Evolutionary conservation across 2,797 vertebrate genomes (phyloP).

Genomic region (Pseudomugil gertrudae): DNA sequence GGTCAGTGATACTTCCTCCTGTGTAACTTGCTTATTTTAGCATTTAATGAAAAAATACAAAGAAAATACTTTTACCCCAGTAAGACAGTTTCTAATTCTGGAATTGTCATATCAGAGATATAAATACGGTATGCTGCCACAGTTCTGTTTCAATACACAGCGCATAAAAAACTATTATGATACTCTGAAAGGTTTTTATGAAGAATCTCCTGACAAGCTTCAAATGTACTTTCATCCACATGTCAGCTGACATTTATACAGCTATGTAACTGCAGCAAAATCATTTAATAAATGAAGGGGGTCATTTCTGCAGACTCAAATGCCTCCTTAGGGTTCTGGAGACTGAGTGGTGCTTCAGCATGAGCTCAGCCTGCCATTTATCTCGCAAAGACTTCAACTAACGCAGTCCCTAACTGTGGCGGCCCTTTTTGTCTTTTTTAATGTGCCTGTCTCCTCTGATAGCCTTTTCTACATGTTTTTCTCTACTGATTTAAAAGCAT

Average conservation of each 20-base stretch:
- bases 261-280: slow-evolving; percentile 67
- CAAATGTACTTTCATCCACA: slow-evolving; percentile 70
- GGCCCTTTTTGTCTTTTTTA: slow-evolving; percentile 57
- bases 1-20: slow-evolving; percentile 10
- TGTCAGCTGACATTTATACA: slow-evolving; percentile 75
- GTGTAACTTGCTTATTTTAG: not conserved
- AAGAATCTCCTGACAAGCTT: slow-evolving; percentile 75
- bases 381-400: slow-evolving; percentile 61
- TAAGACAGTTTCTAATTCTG: slow-evolving; percentile 1
- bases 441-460: slow-evolving; percentile 35
- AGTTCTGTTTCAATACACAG: slow-evolving; percentile 6
- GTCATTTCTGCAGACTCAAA: slow-evolving; percentile 55
- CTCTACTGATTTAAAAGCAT: slow-evolving; percentile 13
- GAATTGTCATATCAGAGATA: slow-evolving; percentile 10
- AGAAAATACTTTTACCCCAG: not conserved
- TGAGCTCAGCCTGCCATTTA: slow-evolving; percentile 64
- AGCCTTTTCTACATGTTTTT: slow-evolving; percentile 25
- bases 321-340: slow-evolving; percentile 61
- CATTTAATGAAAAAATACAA: not conserved
- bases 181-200: slow-evolving; percentile 52
- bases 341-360: slow-evolving; percentile 68
- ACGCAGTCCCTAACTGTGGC: slow-evolving; percentile 53
- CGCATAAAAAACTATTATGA: slow-evolving; percentile 5
- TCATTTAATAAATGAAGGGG: slow-evolving; percentile 71
- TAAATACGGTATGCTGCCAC: not conserved